Evolutionary conservation across 2,113 vertebrate genomes (phyloP).

Genomic region (Lasiurus cinereus): DNA sequence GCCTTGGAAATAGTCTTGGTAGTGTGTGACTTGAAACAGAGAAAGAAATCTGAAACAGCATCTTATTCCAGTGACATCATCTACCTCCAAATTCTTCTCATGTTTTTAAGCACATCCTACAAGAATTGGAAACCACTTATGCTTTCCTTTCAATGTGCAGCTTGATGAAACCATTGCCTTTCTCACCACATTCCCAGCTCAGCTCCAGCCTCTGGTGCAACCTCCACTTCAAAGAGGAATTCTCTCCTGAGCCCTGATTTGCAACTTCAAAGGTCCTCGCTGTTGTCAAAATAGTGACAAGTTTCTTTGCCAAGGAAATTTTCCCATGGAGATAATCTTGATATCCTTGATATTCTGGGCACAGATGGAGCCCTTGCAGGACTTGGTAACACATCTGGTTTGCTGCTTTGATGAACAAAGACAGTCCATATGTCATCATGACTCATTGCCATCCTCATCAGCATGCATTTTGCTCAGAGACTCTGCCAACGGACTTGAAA

Average conservation of each 20-base stretch:
- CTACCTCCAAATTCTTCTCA: neutral
- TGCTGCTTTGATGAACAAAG: constrained; percentile 78
- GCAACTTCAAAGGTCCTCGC: constrained; percentile 68
- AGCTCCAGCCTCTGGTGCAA: neutral
- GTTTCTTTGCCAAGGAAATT: constrained; percentile 70
- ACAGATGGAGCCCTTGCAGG: constrained; percentile 69
- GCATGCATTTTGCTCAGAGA: neutral
- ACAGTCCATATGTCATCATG: constrained; percentile 46
- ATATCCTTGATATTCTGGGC: constrained; percentile 64
- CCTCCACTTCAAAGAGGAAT: constrained; percentile 18
- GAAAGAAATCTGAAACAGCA: neutral
- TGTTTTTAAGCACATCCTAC: neutral
- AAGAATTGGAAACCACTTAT: neutral
- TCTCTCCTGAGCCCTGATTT: constrained; percentile 27
- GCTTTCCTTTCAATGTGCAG: constrained; percentile 21
- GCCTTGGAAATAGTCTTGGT: neutral
- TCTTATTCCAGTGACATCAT: neutral
- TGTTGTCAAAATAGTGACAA: constrained; percentile 71
- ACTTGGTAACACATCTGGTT: constrained; percentile 76
- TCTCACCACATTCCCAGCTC: neutral
- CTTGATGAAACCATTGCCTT: neutral
- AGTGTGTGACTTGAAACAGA: neutral
- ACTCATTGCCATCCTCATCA: constrained; percentile 56
- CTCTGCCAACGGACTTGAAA: constrained; percentile 40
- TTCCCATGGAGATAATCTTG: constrained; percentile 39